Percentiles rank a stretch among this genome's conserved stretches.
Conservation (phyloP, 1,140 invertebrate species). For the Drosophila nigrodunni region DNA sequence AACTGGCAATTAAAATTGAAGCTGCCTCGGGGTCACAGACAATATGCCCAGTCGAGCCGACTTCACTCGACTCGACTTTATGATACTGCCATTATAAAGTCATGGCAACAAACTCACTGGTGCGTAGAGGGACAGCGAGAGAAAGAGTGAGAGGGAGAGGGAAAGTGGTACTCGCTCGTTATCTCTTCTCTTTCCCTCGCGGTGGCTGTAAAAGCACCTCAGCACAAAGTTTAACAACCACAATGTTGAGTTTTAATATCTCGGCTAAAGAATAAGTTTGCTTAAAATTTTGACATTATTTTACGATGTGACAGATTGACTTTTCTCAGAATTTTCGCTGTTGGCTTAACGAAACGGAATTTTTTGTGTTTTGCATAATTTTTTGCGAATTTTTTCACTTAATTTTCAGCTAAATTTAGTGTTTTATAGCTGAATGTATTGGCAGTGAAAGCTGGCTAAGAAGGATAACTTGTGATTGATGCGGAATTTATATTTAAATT, state of each 20-base stretch:
- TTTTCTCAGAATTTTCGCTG: neutral
- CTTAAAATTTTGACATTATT: neutral
- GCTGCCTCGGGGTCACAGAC: slow-evolving; percentile 33
- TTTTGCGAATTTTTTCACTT: neutral
- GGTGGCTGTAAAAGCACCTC: slow-evolving; percentile 19
- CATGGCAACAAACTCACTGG: slow-evolving; percentile 56
- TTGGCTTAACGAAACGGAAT: neutral
- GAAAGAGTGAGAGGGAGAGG: neutral
- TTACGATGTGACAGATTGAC: too few relatives aligned
- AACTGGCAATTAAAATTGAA: slow-evolving; percentile 58
- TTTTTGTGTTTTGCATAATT: too few relatives aligned
- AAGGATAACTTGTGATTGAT: too few relatives aligned
- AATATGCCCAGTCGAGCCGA: slow-evolving; percentile 18
- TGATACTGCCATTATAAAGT: slow-evolving; percentile 63
- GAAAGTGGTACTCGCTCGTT: neutral
- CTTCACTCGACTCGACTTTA: slow-evolving; percentile 16
- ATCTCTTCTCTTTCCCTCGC: neutral
- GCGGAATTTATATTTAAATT: too few relatives aligned
- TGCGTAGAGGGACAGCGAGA: slow-evolving; percentile 30
- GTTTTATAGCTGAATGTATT: too few relatives aligned
- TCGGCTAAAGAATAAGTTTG: slow-evolving; percentile 5
- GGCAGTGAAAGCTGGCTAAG: too few relatives aligned
- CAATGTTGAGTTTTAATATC: neutral
- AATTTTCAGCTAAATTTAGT: neutral
- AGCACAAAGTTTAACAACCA: slow-evolving; percentile 21